These are phyloP conservation scores for Epinotia ramella DNA, from an alignment of 2,888 invertebrate genomes.

Conservation along the genomic window DNA sequence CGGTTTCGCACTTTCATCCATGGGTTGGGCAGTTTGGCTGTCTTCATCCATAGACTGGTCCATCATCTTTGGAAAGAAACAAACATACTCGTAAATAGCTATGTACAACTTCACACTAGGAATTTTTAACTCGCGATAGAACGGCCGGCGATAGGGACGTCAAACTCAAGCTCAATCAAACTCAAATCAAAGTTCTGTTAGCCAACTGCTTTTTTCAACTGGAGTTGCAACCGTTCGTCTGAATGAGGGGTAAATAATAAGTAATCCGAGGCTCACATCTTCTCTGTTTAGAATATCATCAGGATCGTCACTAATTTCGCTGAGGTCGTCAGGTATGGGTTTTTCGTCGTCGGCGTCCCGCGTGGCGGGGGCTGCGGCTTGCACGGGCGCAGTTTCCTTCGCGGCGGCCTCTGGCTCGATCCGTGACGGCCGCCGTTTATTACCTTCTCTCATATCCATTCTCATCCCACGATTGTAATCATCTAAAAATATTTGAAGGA, in stretches of 20 bases:
- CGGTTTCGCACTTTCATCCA: conserved; percentile 68
- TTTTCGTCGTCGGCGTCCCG: conserved; percentile 81
- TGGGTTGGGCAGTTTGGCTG: conserved; percentile 67
- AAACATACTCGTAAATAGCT: not conserved
- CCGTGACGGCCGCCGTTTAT: conserved; percentile 72
- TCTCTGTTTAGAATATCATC: conserved; percentile 94
- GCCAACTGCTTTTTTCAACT: not conserved
- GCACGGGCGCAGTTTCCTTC: conserved; percentile 69
- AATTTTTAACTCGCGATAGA: not conserved
- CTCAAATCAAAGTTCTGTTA: not conserved
- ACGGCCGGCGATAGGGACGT: not conserved
- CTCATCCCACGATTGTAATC: conserved; percentile 77
- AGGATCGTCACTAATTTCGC: conserved; percentile 95
- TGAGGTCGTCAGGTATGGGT: conserved; percentile 89
- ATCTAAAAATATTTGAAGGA: conserved; percentile 56
- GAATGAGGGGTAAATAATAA: not conserved
- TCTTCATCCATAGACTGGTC: conserved; percentile 77
- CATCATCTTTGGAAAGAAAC: conserved; percentile 65
- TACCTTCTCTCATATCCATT: conserved; percentile 72
- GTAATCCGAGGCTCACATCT: conserved; percentile 77
- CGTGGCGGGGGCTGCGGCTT: conserved; percentile 61
- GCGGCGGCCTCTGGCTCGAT: conserved; percentile 67
- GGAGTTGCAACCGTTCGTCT: too few species aligned
- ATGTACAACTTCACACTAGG: not conserved
- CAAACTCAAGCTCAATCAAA: not conserved